These are phyloP conservation scores for Amblyraja radiata DNA, from an alignment of 2,797 vertebrate genomes.

Conservation along the genomic window DNA sequence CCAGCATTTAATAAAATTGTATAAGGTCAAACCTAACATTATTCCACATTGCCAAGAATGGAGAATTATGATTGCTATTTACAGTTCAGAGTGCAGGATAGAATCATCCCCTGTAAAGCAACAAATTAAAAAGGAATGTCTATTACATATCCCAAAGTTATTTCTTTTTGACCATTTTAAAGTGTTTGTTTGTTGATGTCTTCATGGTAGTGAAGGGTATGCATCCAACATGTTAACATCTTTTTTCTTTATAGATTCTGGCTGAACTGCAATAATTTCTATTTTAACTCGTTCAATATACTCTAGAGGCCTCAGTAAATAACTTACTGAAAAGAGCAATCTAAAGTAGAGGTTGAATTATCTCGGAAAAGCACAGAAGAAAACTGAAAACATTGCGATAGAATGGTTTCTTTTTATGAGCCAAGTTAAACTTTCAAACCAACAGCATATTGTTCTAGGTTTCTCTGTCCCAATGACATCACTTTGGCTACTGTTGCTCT, in stretches of 20 bases:
- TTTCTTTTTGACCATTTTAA: background rate
- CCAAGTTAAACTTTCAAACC: background rate
- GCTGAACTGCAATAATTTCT: background rate
- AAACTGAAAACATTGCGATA: background rate
- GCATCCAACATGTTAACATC: background rate
- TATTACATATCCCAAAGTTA: background rate
- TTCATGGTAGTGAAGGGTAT: background rate
- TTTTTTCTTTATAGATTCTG: background rate
- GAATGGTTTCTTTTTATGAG: background rate
- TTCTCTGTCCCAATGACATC: background rate
- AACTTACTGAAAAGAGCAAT: background rate
- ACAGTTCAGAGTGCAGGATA: background rate
- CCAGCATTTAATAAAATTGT: background rate
- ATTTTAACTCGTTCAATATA: background rate
- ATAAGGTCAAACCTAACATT: background rate
- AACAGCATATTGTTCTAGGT: background rate
- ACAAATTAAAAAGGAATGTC: background rate
- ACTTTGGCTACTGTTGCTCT: background rate
- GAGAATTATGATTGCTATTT: too few species aligned
- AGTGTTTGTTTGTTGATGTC: background rate
- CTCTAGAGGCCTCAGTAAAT: background rate
- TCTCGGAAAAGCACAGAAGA: background rate
- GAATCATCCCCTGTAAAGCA: background rate
- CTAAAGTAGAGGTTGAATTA: background rate
- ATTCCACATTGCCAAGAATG: background rate